Conservation (phyloP, 1,140 invertebrate species). For the Nylanderia fulva region DNA sequence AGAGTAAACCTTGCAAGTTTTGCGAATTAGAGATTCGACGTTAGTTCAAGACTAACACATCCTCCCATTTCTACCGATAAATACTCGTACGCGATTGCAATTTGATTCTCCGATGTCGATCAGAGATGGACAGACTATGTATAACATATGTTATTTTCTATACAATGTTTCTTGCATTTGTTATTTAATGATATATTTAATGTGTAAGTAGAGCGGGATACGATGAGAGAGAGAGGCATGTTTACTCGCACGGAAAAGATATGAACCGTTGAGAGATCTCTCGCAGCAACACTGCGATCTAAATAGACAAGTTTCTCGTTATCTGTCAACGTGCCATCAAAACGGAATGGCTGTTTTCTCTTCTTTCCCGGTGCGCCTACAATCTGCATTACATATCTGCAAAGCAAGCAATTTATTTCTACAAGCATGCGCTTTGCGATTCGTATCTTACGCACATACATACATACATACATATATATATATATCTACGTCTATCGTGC, state of each 20-base stretch:
- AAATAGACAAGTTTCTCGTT: conserved; percentile 23
- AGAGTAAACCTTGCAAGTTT: conserved; percentile 61
- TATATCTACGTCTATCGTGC: not conserved
- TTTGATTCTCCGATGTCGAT: not conserved
- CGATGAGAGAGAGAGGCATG: not conserved
- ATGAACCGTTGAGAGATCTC: not conserved
- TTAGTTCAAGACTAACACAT: conserved; percentile 3
- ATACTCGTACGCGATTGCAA: not conserved
- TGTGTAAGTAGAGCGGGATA: not conserved
- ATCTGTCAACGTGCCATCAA: conserved; percentile 24
- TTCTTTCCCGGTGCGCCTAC: not conserved
- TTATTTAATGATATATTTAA: not conserved
- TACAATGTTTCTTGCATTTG: not conserved
- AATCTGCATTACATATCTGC: not conserved
- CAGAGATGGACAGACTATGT: not conserved
- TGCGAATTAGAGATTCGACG: conserved; percentile 63
- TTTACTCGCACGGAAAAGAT: not conserved
- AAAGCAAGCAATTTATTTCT: conserved; percentile 30
- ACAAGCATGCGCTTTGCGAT: not conserved
- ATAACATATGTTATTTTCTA: no score
- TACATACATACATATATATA: no score
- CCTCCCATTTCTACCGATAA: not conserved
- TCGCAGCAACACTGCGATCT: not conserved
- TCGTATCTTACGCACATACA: conserved; percentile 1
- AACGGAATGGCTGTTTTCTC: conserved; percentile 1